phyloP scores from a whole-genome alignment of 2,888 invertebrate genomes.

The Tachina fera region DNA sequence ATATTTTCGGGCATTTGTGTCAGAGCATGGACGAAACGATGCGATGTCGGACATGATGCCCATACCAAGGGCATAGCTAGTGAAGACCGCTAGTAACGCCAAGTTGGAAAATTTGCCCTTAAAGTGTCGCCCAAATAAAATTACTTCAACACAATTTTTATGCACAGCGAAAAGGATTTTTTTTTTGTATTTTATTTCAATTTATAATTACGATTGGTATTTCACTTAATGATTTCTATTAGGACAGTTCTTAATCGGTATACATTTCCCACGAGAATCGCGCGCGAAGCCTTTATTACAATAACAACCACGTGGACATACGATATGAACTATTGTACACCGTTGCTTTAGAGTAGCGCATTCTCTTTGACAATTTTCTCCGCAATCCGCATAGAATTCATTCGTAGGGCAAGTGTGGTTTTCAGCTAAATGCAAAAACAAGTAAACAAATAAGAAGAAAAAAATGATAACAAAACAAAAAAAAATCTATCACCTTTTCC shows the following conservation, averaged over 20 bases:
- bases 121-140: too few relatives aligned
- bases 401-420: constrained; percentile 17
- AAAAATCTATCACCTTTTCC: constrained; percentile 51
- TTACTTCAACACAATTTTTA: too few relatives aligned
- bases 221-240: too few relatives aligned
- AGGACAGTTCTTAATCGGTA: constrained; percentile 70
- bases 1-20: too few relatives aligned
- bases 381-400: constrained; percentile 74
- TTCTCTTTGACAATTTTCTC: constrained; percentile 78
- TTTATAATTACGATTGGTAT: too few relatives aligned
- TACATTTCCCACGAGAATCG: constrained; percentile 74
- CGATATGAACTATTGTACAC: constrained; percentile 76
- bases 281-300: constrained; percentile 79
- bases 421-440: background rate
- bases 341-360: constrained; percentile 78
- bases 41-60: too few relatives aligned
- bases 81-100: too few relatives aligned
- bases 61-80: too few relatives aligned
- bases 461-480: background rate
- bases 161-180: too few relatives aligned
- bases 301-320: constrained; percentile 81
- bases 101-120: too few relatives aligned
- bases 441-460: background rate
- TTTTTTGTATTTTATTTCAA: too few relatives aligned
- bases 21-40: too few relatives aligned